phyloP scores from a whole-genome alignment of 1,140 invertebrate species.

The Pogonus chalceus region DNA sequence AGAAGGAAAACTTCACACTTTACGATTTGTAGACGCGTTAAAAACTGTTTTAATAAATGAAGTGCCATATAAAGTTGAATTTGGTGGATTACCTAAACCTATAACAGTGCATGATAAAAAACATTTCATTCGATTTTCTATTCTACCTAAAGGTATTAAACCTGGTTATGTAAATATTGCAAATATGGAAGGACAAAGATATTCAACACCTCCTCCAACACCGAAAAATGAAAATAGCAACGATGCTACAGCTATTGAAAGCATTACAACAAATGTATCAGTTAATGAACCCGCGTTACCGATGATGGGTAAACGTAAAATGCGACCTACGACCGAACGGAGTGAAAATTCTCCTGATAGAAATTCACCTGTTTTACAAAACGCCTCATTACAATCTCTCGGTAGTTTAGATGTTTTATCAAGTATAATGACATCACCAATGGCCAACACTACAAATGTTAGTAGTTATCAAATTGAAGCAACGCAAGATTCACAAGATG shows the following conservation, averaged over 20 bases:
- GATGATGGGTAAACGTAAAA: slow-evolving; percentile 14
- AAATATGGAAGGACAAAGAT: slow-evolving; percentile 48
- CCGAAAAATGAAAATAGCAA: slow-evolving; percentile 19
- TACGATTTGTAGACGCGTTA: slow-evolving; percentile 70
- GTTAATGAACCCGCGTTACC: slow-evolving; percentile 20
- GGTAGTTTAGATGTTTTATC: slow-evolving; percentile 49
- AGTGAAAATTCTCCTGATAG: slow-evolving; percentile 25
- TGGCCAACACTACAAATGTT: slow-evolving; percentile 44
- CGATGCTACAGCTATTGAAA: slow-evolving; percentile 10
- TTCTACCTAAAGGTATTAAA: slow-evolving; percentile 61
- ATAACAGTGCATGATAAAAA: slow-evolving; percentile 68
- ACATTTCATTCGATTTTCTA: slow-evolving; percentile 74
- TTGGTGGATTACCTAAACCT: slow-evolving; percentile 85
- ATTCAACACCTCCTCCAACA: slow-evolving; percentile 8
- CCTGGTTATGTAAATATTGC: slow-evolving; percentile 57
- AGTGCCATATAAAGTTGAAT: slow-evolving; percentile 70
- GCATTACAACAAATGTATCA: neutral
- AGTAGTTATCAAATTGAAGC: slow-evolving; percentile 41
- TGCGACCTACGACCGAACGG: neutral
- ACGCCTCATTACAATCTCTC: slow-evolving; percentile 12
- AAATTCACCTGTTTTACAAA: slow-evolving; percentile 26
- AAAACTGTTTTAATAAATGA: slow-evolving; percentile 74
- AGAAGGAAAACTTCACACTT: slow-evolving; percentile 59
- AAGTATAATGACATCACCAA: slow-evolving; percentile 49
- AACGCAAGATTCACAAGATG: neutral